These are phyloP conservation scores for Myzus persicae DNA, from an alignment of 1,140 invertebrate species.

Conservation along the genomic window DNA sequence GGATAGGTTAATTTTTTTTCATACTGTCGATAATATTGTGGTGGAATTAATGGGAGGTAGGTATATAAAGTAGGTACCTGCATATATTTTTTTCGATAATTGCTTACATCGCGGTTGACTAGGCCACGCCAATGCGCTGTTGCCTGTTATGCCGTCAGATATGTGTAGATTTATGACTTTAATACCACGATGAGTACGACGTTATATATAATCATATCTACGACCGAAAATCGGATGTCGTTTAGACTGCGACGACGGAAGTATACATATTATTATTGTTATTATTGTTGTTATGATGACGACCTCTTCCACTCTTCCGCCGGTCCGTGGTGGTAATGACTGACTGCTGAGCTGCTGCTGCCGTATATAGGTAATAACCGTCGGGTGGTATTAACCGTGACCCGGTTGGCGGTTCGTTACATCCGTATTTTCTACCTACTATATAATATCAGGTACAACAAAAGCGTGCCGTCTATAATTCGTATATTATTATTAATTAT, in stretches of 20 bases:
- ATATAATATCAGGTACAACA: slow-evolving; percentile 4
- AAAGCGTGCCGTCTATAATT: neutral
- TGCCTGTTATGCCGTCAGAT: neutral
- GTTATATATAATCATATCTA: neutral
- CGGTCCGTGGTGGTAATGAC: neutral
- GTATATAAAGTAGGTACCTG: neutral
- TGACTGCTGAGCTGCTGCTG: neutral
- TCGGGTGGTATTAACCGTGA: slow-evolving; percentile 13
- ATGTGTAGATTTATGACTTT: neutral
- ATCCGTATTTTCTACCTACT: slow-evolving; percentile 10
- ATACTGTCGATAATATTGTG: neutral
- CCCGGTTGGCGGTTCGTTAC: neutral
- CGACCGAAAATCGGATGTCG: slow-evolving; percentile 40
- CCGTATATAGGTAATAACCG: neutral
- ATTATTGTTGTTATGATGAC: neutral
- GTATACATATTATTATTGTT: neutral
- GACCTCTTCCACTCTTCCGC: neutral
- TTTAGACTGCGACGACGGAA: neutral
- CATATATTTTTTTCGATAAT: neutral
- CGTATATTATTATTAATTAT: neutral
- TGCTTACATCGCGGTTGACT: neutral
- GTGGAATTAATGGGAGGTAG: neutral
- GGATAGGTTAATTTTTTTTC: neutral
- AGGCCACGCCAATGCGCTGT: neutral
- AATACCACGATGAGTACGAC: neutral